Base-by-base conservation (phyloP, 2,113 vertebrate genomes). In the Tychaedon coryphoeus region DNA sequence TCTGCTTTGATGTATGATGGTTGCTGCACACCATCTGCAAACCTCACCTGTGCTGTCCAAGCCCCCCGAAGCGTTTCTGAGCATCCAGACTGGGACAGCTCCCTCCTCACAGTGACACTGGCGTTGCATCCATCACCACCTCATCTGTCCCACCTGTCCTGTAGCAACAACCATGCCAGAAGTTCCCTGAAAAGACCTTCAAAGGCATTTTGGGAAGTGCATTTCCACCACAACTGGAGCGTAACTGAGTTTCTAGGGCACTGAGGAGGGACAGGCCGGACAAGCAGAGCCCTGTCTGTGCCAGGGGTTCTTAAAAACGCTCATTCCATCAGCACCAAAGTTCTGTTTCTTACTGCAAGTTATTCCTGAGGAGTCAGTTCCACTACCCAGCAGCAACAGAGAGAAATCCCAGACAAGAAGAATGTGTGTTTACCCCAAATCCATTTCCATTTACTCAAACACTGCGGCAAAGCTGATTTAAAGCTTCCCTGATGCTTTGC, bases 61-160 rank as follows among this genome's bases (percentile, higher is more conserved):
- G 26, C 9, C 12, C 18, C 6, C 6, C 8, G 0, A 0, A 14
- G 23, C 1, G 0, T 43, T 50, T 60, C 54, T 76, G 72, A 76
- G 62, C 76, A 45, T 7, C 53, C 61, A 74, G 28, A 10, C 0
- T 45, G 45, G 53, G 36, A 66, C 3, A 48, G 34, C 28, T 45
- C 51, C 19, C 51, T 43, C 60, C 43, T 66, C 38, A 58, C 7
- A 36, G 51, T 3, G 28, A 36, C 38, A 38, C 23, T 1, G 2
- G 38, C 6, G 19, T 14, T 60, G 24, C 28, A 60, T 29, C 69
- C 33, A 53, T 38, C 69, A 67, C 45, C 38, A 45, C 19, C 53
- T 74, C 36, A 58, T 29, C 51, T 12, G 28, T 6, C 85, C 42
- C 85, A 57, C 9, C 20, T 42, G 31, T 15, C 70, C 2, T 36